Evolutionary conservation across 2,888 invertebrate genomes (phyloP), one percentile per base, ranked within the genome.

Genomic region (Nesidiocoris tenuis): DNA sequence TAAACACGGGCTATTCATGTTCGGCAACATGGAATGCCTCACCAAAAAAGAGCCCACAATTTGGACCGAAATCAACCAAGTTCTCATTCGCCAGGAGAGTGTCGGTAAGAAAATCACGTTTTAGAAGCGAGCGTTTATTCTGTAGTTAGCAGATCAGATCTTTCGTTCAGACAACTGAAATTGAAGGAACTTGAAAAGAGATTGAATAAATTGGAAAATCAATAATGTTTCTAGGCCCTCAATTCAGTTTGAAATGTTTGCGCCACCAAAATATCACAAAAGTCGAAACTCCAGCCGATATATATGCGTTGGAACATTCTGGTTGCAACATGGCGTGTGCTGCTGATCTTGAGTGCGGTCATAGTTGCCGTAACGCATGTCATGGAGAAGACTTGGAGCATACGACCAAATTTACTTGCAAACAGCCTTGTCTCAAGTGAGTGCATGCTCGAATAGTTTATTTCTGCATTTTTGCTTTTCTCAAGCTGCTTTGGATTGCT

Each of bases 21-120:
- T 91, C 80, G 94, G 93, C 1, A 92, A 93, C 81, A 89, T 91
- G 86, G 81, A 84, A 0, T 83, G 87, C 9, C 82, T 91, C 0
- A 83, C 85, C 78, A 81, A 84, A 0, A 85, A 87, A 0, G 54
- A 75, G 22, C 88, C 87, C 79, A 65, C 80, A 2, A 84, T 87
- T 66, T 91, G 91, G 91, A 81, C 82, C 2, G 82, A 87, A 79
- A 86, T 89, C 21, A 85, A 85, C n/a, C 78, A 80, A 0, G 85
- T 85, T 0, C 82, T 91, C 7, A 77, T 82, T 3, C 81, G 83
- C 5, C 85, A 86, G 77, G 82, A 86, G 19, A 85, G 87, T 1
- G 85, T 90, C 59, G 90, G 90, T 80, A 39, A 39, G 66, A 25
- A 21, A 23, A 2, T n/a, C n/a, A n/a, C n/a, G n/a, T n/a, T n/a